Evolutionary conservation across 2,113 vertebrate genomes (phyloP).

Genomic region (Lontra canadensis): DNA sequence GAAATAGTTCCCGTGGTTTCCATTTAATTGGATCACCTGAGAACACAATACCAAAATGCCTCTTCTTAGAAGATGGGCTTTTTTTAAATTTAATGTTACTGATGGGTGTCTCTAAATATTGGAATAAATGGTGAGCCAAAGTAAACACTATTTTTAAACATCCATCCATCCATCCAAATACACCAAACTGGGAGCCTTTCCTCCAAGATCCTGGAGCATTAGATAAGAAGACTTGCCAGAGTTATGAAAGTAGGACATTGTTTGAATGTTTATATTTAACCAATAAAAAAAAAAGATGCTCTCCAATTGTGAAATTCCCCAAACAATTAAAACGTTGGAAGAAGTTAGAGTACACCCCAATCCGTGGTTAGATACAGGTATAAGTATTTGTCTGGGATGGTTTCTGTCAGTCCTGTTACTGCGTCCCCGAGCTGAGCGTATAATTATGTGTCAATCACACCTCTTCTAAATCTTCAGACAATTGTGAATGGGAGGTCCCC

Average conservation of each 20-base stretch:
- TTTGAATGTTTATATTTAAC: neutral
- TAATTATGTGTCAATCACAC: fast-evolving
- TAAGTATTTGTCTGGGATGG: fast-evolving
- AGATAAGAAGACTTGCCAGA: neutral
- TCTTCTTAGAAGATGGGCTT: neutral
- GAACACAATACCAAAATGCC: neutral
- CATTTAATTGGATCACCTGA: neutral
- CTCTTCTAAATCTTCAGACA: fast-evolving
- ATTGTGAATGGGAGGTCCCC: fast-evolving
- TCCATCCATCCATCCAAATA: neutral
- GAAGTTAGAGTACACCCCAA: neutral
- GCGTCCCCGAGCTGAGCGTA: fast-evolving
- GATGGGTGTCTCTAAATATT: neutral
- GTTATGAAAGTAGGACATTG: neutral
- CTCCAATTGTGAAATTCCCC: neutral
- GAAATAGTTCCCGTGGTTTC: neutral
- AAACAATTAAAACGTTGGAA: neutral
- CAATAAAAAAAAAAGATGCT: neutral
- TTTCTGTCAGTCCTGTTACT: fast-evolving
- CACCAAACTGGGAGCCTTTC: neutral
- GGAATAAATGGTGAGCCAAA: neutral
- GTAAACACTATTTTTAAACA: neutral
- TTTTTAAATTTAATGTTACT: neutral
- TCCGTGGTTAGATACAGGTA: fast-evolving
- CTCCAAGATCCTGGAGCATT: neutral